Conservation (phyloP, 1,140 invertebrate species). For the Cardiocondyla obscurior region DNA sequence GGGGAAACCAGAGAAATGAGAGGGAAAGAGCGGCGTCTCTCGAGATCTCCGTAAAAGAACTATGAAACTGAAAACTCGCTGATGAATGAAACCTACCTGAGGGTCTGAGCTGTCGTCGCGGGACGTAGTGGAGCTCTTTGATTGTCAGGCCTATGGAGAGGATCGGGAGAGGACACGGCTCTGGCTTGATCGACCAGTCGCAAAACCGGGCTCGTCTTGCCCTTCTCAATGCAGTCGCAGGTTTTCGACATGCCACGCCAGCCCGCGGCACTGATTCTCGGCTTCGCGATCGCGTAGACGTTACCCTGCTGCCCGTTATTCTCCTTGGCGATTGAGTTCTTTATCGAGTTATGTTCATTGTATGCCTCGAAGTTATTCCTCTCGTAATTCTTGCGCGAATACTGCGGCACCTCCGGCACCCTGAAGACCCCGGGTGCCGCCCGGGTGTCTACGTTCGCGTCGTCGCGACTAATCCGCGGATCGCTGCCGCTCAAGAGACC, state of each 20-base stretch:
- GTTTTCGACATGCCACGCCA: constrained; percentile 81
- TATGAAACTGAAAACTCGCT: constrained; percentile 24
- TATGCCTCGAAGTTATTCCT: constrained; percentile 55
- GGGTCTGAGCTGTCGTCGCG: constrained; percentile 77
- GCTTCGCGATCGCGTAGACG: constrained; percentile 48
- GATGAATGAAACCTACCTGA: constrained; percentile 80
- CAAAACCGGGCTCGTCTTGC: constrained; percentile 78
- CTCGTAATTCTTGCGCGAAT: constrained; percentile 63
- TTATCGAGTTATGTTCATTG: constrained; percentile 51
- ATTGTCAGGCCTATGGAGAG: constrained; percentile 83
- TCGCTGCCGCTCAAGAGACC: constrained; percentile 44
- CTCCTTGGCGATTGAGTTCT: constrained; percentile 10
- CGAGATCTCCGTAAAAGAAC: background rate
- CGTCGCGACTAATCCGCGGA: constrained; percentile 26
- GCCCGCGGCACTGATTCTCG: constrained; percentile 75
- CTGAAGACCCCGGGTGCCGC: constrained; percentile 48
- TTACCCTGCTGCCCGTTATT: constrained; percentile 43
- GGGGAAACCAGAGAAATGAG: background rate
- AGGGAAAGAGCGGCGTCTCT: constrained; percentile 18
- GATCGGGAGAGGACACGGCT: constrained; percentile 85
- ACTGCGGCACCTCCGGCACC: constrained; percentile 66
- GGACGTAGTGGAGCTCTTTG: constrained; percentile 79
- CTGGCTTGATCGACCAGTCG: constrained; percentile 80
- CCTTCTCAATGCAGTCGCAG: constrained; percentile 80
- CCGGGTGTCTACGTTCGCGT: background rate